Evolutionary conservation across 2,113 vertebrate genomes (phyloP).

Genomic region (Plestiodon gilberti): DNA sequence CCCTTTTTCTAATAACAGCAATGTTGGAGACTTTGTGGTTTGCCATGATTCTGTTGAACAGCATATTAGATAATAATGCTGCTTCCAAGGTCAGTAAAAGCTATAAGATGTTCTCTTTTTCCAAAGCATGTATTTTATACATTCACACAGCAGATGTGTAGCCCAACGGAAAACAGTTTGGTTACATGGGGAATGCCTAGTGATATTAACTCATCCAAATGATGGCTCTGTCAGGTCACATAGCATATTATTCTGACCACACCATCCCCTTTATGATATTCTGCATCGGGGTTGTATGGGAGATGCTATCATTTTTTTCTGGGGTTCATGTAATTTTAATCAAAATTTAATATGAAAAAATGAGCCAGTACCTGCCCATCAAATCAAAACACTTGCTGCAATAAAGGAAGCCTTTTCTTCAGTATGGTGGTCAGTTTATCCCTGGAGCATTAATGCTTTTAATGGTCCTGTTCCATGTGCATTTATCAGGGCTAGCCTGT

Average conservation of each 20-base stretch:
- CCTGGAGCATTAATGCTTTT: not conserved
- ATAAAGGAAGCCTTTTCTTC: not conserved
- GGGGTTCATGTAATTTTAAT: not conserved
- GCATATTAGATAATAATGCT: not conserved
- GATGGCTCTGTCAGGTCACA: conserved; percentile 8
- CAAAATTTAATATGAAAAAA: not conserved
- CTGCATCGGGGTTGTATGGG: conserved; percentile 16
- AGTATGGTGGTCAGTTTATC: not conserved
- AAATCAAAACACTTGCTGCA: not conserved
- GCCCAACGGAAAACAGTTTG: conserved; percentile 22
- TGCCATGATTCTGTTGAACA: not conserved
- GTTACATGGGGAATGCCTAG: conserved; percentile 3
- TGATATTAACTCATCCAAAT: conserved; percentile 29
- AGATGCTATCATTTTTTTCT: not conserved
- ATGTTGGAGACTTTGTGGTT: not conserved
- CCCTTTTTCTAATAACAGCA: conserved; percentile 23
- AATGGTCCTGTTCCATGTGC: not conserved
- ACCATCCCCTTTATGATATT: conserved; percentile 2
- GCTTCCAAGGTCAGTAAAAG: conserved; percentile 27
- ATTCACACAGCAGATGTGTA: conserved; percentile 15
- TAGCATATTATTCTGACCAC: conserved; percentile 16
- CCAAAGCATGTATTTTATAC: not conserved
- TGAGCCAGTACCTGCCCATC: conserved; percentile 10
- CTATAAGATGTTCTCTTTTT: not conserved
- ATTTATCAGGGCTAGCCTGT: not conserved